phyloP scores from a whole-genome alignment of 2,888 invertebrate species.

The Stenichneumon culpator region DNA sequence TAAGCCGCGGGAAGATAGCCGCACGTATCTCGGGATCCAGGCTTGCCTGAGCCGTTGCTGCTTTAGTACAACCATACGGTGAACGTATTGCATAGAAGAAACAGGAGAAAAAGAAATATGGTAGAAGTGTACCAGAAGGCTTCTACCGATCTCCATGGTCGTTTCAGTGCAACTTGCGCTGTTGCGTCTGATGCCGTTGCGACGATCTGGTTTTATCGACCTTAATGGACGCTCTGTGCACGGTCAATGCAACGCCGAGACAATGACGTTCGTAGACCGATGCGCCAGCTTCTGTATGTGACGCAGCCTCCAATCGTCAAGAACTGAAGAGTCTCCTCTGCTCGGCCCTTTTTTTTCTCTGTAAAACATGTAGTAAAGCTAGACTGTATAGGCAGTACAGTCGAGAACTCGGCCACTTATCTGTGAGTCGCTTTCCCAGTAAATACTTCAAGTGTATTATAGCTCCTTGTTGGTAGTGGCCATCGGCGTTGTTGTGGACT shows the following conservation, averaged over 20 bases:
- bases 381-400: background rate
- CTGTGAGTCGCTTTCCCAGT: conserved; percentile 27
- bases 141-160: background rate
- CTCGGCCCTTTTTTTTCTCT: conserved; percentile 8
- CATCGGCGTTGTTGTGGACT: background rate
- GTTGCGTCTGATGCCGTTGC: conserved; percentile 6
- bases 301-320: conserved; percentile 4
- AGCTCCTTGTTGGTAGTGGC: background rate
- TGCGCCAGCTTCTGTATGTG: background rate
- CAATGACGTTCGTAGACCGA: background rate
- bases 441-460: background rate
- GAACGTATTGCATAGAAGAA: conserved; percentile 4
- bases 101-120: background rate
- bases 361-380: background rate
- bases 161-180: background rate
- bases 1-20: conserved; percentile 64
- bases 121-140: conserved; percentile 1
- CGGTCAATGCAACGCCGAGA: conserved; percentile 13
- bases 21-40: conserved; percentile 4
- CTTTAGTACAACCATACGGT: background rate
- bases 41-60: background rate
- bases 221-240: conserved; percentile 48
- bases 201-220: conserved; percentile 62
- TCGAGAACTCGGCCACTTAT: conserved; percentile 40
- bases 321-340: conserved; percentile 14